Base-by-base conservation (phyloP, 2,113 vertebrate genomes). In the Hylia prasina region DNA sequence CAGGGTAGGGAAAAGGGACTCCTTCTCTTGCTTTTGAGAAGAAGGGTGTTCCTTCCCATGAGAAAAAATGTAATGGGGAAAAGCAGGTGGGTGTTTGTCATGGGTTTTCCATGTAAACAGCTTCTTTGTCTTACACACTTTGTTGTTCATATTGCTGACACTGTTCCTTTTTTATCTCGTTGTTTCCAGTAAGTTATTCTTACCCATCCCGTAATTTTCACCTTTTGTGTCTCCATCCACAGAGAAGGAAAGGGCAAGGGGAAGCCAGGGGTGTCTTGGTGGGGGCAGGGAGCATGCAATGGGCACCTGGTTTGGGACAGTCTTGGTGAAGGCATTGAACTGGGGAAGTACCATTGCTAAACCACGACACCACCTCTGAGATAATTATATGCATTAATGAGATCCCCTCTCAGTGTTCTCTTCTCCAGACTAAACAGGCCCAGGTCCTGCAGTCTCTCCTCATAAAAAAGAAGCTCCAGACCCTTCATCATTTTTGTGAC, bases 201-300 rank as follows among this genome's bases (percentile, higher is more conserved):
- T 50, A 50, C 16, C 21, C 4, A 10, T 40, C 35, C 35, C 0
- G 0, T 40, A 30, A 30, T 56, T 65, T 39, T 85, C 20, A 57
- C 30, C 35, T 65, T 57, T 48, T 57, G 44, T 58, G 44, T 11
- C 44, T 76, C 35, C 37, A 37, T 76, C 27, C 3, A 3, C 11
- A 21, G 24, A 40, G 24, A 24, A 66, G 51, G 13, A 85, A 85
- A 20, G 35, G 60, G 20, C 12, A 39, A 75, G 42, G 15, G 15
- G 50, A 35, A 48, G 51, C 21, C 2, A 1, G 16, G 30, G n/a
- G 3, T 48, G 18, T 48, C 35, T 48, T 58, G 53, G 18, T 40
- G 44, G 17, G 14, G 44, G 28, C 24, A 19, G 27, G 13, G n/a
- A 64, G 40, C 2, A 11, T 73, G 42, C 12, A 5, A 30, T 44